Conservation (phyloP, 2,888 invertebrate species). For the Acanthacorydalis orientalis region DNA sequence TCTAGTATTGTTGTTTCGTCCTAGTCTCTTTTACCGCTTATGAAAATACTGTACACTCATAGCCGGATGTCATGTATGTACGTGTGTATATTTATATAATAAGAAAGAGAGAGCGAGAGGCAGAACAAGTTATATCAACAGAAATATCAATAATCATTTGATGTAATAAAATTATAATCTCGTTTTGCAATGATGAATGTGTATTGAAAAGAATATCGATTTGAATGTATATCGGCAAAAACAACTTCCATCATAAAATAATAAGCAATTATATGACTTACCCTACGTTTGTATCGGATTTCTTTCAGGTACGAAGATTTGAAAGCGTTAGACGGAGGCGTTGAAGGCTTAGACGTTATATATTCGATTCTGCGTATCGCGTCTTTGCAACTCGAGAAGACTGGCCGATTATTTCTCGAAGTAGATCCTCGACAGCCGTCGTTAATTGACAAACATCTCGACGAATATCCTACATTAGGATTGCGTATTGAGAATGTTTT, state of each 20-base stretch:
- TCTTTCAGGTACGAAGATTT: slow-evolving; percentile 43
- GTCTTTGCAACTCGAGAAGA: slow-evolving; percentile 25
- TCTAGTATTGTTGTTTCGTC: no score
- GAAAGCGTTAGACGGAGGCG: slow-evolving; percentile 44
- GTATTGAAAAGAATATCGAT: no score
- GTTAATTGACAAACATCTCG: slow-evolving; percentile 26
- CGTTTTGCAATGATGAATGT: no score
- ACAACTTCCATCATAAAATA: no score
- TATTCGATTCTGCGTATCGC: slow-evolving; percentile 35
- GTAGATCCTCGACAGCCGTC: slow-evolving; percentile 36
- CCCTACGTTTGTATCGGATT: background rate
- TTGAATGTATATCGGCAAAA: no score
- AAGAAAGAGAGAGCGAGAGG: no score
- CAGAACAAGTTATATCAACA: background rate
- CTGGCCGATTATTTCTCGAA: slow-evolving; percentile 38
- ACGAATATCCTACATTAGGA: slow-evolving; percentile 21
- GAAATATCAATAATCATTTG: background rate
- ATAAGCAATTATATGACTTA: no score
- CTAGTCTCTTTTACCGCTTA: no score
- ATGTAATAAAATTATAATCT: background rate
- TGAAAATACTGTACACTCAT: no score
- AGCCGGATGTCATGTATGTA: no score
- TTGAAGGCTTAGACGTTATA: slow-evolving; percentile 41
- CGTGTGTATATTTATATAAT: no score
- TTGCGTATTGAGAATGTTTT: slow-evolving; percentile 26